A percentile compares a stretch with the other conserved stretches of the same genome.
Evolutionary conservation across 2,113 vertebrate genomes (phyloP).

Genomic region (Montifringilla adamsi): DNA sequence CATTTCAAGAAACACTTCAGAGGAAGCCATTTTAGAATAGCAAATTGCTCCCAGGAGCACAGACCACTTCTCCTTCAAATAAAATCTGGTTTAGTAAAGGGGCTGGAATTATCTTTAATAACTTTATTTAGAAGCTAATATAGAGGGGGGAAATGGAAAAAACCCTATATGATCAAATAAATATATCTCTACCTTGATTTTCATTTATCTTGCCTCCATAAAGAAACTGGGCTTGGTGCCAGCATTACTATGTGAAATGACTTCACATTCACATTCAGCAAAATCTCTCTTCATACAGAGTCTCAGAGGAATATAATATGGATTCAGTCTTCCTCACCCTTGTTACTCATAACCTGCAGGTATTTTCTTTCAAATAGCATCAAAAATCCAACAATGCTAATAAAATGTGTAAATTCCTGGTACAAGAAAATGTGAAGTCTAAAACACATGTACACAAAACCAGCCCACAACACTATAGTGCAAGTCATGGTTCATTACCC

Average conservation of each 20-base stretch:
- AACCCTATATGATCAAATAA: not conserved
- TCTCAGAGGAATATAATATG: not conserved
- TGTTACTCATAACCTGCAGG: not conserved
- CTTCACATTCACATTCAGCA: slow-evolving; percentile 18
- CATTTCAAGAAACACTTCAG: slow-evolving; percentile 37
- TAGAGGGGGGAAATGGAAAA: accelerated
- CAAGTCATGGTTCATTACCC: not conserved
- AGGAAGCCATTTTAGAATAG: slow-evolving; percentile 24
- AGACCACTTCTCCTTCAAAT: slow-evolving; percentile 15
- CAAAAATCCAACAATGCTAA: not conserved
- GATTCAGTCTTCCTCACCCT: not conserved
- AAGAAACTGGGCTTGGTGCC: not conserved
- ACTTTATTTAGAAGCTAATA: not conserved
- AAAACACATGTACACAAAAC: not conserved
- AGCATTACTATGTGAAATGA: not conserved
- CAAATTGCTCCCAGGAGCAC: slow-evolving; percentile 25
- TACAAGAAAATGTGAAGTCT: not conserved
- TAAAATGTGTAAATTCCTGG: not conserved
- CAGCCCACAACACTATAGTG: not conserved
- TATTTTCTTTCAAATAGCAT: not conserved
- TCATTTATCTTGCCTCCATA: slow-evolving; percentile 9
- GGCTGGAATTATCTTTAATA: slow-evolving; percentile 20
- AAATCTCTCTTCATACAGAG: not conserved
- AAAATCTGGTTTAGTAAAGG: slow-evolving; percentile 5
- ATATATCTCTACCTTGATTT: slow-evolving; percentile 1